phyloP scores from a whole-genome alignment of 2,888 invertebrate genomes.

The Acleris holmiana region DNA sequence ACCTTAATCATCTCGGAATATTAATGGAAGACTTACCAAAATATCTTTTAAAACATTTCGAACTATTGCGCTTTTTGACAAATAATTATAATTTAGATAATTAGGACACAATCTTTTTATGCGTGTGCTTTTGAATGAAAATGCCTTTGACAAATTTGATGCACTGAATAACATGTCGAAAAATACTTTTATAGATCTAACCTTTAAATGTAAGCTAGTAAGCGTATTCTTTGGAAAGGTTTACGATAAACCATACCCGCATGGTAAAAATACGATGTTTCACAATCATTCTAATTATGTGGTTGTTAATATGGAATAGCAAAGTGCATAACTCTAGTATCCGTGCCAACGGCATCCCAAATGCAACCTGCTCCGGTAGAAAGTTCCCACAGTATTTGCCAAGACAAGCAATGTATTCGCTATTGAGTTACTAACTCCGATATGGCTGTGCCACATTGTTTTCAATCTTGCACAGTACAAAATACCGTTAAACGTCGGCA shows the following conservation, averaged over 20 bases:
- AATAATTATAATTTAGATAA: too few relatives aligned
- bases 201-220: too few relatives aligned
- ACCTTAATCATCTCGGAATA: constrained; percentile 11
- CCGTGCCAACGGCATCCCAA: background rate
- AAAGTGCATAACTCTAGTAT: background rate
- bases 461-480: constrained; percentile 21
- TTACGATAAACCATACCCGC: too few relatives aligned
- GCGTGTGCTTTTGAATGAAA: too few relatives aligned
- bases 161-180: too few relatives aligned
- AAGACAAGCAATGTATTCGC: constrained; percentile 5
- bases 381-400: constrained; percentile 18
- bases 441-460: constrained; percentile 30
- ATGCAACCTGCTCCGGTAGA: constrained; percentile 9
- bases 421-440: constrained; percentile 7
- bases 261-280: too few relatives aligned
- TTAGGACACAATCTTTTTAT: too few relatives aligned
- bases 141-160: too few relatives aligned
- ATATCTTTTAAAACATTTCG: constrained; percentile 7
- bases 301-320: too few relatives aligned
- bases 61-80: background rate
- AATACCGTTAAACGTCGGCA: constrained; percentile 43
- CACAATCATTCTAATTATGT: too few relatives aligned
- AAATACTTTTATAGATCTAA: too few relatives aligned
- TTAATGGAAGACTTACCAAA: constrained; percentile 9
- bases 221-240: too few relatives aligned